Evolutionary conservation across 2,888 invertebrate genomes (phyloP).

Genomic region (Rotaria magnacalcarata): DNA sequence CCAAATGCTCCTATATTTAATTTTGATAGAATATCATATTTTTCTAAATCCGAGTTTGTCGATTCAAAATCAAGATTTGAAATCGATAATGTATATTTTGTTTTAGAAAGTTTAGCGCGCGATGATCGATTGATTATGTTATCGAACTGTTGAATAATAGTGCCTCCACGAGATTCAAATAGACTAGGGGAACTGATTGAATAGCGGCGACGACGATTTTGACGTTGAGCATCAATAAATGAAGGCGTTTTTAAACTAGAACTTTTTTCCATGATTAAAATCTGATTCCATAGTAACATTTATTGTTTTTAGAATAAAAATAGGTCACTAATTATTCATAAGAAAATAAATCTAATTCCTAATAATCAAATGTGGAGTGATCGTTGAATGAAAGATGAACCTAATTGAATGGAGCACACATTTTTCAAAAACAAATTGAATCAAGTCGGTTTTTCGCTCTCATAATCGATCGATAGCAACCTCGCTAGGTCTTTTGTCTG

Average conservation of each 20-base stretch:
- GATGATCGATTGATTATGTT: neutral
- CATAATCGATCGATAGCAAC: too few relatives aligned
- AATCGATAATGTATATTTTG: neutral
- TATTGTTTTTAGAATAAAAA: too few relatives aligned
- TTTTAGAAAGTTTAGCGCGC: neutral
- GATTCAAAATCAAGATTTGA: neutral
- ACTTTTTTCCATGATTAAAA: neutral
- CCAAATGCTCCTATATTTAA: neutral
- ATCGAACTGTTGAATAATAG: neutral
- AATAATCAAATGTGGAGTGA: too few relatives aligned
- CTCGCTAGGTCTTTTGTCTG: too few relatives aligned
- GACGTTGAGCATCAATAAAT: neutral
- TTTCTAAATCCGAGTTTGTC: neutral
- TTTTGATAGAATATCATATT: neutral
- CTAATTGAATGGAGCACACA: too few relatives aligned
- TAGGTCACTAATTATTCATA: too few relatives aligned
- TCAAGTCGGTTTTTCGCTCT: too few relatives aligned
- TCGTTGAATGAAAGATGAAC: too few relatives aligned
- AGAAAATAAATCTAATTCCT: too few relatives aligned
- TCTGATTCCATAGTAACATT: neutral
- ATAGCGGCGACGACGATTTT: neutral
- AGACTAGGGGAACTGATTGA: neutral
- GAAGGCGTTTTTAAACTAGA: neutral
- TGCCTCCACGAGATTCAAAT: neutral
- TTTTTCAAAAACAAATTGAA: too few relatives aligned